A percentile compares a stretch with the other conserved stretches of the same genome.
Evolutionary conservation across 2,113 vertebrate species (phyloP).

Genomic region (Scolopax mira): DNA sequence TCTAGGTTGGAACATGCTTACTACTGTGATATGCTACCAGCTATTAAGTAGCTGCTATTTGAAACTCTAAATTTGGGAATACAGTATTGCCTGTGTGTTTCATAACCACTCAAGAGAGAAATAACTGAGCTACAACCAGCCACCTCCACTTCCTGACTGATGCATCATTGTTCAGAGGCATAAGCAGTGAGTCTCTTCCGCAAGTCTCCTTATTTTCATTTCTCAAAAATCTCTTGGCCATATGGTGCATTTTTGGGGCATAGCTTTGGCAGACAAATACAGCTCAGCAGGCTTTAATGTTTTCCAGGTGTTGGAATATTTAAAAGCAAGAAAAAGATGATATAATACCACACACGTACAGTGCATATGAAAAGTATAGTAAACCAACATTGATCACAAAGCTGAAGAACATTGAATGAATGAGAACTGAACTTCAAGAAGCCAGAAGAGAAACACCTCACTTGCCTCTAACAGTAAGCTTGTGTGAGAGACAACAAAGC

Average conservation of each 20-base stretch:
- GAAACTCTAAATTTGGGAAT: neutral
- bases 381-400: neutral
- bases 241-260: neutral
- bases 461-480: neutral
- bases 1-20: neutral
- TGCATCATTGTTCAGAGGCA: neutral
- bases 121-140: neutral
- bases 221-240: neutral
- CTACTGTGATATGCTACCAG: neutral
- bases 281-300: neutral
- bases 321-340: neutral
- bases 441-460: neutral
- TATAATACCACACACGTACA: neutral
- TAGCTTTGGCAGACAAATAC: slow-evolving; percentile 3
- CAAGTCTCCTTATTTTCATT: neutral
- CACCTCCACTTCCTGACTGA: slow-evolving; percentile 6
- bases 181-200: neutral
- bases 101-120: neutral
- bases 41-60: neutral
- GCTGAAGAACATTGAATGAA: neutral
- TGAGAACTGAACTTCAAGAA: neutral
- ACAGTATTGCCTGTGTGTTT: neutral
- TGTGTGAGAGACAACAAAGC: neutral
- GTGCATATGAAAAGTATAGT: neutral
- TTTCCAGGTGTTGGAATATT: slow-evolving; percentile 27